Conservation (phyloP, 2,113 vertebrate species). For the Lynx canadensis region DNA sequence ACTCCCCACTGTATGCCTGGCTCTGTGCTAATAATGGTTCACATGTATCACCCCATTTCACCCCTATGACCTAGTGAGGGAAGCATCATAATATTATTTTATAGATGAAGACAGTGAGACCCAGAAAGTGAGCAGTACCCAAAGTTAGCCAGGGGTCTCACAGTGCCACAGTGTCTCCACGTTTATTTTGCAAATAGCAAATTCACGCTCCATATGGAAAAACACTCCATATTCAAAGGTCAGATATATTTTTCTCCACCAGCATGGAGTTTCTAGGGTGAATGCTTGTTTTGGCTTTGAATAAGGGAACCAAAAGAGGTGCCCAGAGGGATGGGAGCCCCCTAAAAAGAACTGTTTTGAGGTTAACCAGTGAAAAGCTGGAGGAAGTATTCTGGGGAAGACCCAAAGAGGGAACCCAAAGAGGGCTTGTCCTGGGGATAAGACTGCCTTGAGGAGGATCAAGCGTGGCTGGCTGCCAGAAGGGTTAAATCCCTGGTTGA, state of each 20-base stretch:
- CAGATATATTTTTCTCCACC: neutral
- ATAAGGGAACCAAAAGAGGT: neutral
- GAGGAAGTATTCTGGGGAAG: neutral
- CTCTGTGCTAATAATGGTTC: conserved; percentile 11
- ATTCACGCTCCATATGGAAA: neutral
- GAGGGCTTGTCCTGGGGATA: neutral
- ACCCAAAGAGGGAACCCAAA: neutral
- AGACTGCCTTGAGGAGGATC: neutral
- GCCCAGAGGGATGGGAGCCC: neutral
- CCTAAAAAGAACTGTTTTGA: neutral
- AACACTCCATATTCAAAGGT: neutral
- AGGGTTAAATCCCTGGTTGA: conserved; percentile 52
- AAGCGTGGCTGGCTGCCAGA: neutral
- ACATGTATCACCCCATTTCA: neutral
- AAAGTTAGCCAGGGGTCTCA: neutral
- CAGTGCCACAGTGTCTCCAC: neutral
- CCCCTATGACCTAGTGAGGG: neutral
- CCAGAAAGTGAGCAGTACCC: neutral
- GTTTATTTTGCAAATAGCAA: neutral
- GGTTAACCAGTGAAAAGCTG: neutral
- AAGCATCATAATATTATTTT: neutral
- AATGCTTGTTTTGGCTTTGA: conserved; percentile 7
- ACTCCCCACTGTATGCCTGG: neutral
- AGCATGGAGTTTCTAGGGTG: neutral
- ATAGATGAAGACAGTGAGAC: neutral